Conservation (phyloP, 2,113 vertebrate genomes). For the Muscicapa adusta region DNA sequence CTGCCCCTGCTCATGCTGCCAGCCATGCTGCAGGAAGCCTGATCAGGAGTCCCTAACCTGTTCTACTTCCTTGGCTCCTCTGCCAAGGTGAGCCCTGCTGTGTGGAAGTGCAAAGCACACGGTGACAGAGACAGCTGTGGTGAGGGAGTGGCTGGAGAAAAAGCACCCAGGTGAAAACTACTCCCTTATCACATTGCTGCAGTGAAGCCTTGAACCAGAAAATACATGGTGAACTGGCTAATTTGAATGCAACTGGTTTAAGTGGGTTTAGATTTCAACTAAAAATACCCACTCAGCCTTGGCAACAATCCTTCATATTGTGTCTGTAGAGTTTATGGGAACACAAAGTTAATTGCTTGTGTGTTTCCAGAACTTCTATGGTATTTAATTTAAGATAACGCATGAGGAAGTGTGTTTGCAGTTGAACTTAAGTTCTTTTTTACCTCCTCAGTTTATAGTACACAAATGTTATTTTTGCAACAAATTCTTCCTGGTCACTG, state of each 20-base stretch:
- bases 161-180: not conserved
- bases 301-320: not conserved
- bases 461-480: conserved; percentile 62
- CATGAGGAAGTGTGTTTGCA: conserved; percentile 54
- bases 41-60: not conserved
- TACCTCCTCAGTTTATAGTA: conserved; percentile 64
- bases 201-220: not conserved
- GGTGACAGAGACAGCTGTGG: accelerated
- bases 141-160: not conserved
- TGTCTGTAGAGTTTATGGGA: conserved; percentile 15
- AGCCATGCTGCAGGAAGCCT: not conserved
- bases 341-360: conserved; percentile 43
- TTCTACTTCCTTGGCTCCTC: not conserved
- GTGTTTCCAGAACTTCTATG: conserved; percentile 39
- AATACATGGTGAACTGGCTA: not conserved
- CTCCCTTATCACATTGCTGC: not conserved
- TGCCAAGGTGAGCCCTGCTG: not conserved
- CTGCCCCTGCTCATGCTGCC: accelerated
- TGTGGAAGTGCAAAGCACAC: not conserved
- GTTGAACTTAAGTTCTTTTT: conserved; percentile 35
- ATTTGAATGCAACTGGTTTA: conserved; percentile 41
- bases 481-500: conserved; percentile 56
- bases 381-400: conserved; percentile 52
- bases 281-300: not conserved
- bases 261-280: conserved; percentile 29